Evolutionary conservation across 2,888 invertebrate species (phyloP), one percentile per base, ranked within the genome.

Genomic region (Eupsilia transversa): DNA sequence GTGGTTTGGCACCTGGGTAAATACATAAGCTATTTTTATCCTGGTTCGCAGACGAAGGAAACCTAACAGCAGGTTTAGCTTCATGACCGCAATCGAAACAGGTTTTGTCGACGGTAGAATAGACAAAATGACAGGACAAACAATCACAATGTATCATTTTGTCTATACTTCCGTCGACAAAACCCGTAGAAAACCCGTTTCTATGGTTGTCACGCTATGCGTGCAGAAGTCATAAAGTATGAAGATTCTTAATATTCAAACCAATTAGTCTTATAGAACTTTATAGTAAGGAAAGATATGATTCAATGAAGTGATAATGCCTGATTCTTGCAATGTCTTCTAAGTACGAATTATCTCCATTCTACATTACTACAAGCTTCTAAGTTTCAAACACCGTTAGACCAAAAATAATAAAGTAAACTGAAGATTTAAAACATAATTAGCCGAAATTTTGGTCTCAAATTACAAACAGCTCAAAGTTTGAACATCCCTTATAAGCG

Each of bases 381-480:
- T 7, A 20, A 27, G 41, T 41, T 60, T n/a, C 17, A 38, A 41
- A 20, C n/a, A 38, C 1, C 30, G 10, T 17, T 30, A 71, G 12
- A 41, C 30, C 6, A 41, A 73, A 57, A 71, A 38, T 38, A 7
- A 46, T 38, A 5, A 35, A 41, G 2, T 43, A n/a, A n/a, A 54
- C 35, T 9, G 27, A 41, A 46, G 14, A 54, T 60, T 54, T 27
- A 0, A 49, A 66, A 41, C 17, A 30, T 12, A 33, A 23, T 27
- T 12, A 54, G 23, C 5, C 9, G 9, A 60, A 64, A 64, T 46
- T 43, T 23, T 60, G 20, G n/a, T 49, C 27, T 23, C 20, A 49
- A 20, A 59, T 41, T 7, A 66, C 27, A 59, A 73, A 61, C 23
- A 43, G 23, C 41, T 57, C 3, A 52, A 67, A 59, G 46, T 66